Percentiles rank a stretch among this genome's conserved stretches.
Conservation (phyloP, 2,113 vertebrate species). For the Cromileptes altivelis region DNA sequence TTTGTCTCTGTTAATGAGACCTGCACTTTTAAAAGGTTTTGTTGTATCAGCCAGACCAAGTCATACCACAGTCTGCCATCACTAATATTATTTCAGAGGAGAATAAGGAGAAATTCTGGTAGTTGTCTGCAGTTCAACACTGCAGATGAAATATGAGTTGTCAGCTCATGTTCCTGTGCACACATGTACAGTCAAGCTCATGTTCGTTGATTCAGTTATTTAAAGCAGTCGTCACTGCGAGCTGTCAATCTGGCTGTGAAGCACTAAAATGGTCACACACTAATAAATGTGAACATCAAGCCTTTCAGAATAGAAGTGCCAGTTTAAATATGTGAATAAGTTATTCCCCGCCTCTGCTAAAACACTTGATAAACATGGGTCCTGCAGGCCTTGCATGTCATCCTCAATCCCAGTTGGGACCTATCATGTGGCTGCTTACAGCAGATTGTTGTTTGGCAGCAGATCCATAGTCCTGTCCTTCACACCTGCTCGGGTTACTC, state of each 20-base stretch:
- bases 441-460: slow-evolving; percentile 25
- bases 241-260: background rate
- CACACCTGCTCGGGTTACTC: slow-evolving; percentile 60
- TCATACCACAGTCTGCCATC: background rate
- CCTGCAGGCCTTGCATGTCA: slow-evolving; percentile 23
- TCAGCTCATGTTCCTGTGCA: background rate
- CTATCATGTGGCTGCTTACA: slow-evolving; percentile 18
- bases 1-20: background rate
- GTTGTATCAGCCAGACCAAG: background rate
- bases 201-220: background rate
- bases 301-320: background rate
- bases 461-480: slow-evolving; percentile 52
- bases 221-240: background rate
- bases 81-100: background rate
- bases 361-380: background rate
- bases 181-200: background rate
- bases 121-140: background rate
- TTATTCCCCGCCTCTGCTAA: background rate
- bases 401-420: slow-evolving; percentile 5
- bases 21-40: background rate
- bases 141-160: background rate
- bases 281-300: background rate
- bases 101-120: background rate
- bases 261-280: background rate
- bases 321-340: background rate